These are phyloP conservation scores for Lepisosteus oculatus DNA, from an alignment of 2,113 vertebrate genomes.

Conservation along the genomic window DNA sequence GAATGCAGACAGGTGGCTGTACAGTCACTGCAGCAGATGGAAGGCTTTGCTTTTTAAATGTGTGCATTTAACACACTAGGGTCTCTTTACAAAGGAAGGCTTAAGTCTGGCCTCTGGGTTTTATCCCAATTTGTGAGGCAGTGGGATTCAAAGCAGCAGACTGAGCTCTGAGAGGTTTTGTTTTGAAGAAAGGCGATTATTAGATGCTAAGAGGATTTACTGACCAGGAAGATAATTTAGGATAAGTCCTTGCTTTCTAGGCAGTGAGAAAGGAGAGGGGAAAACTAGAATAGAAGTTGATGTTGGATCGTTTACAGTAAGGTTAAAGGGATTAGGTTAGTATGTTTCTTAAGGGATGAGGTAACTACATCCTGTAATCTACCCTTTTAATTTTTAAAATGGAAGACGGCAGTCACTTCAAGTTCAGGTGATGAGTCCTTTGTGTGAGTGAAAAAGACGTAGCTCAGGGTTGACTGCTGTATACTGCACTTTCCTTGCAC, in stretches of 20 bases:
- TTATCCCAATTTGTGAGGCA: slow-evolving; percentile 16
- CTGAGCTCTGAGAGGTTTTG: slow-evolving; percentile 26
- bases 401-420: too few relatives aligned
- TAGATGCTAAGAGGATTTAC: slow-evolving; percentile 54
- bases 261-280: slow-evolving; percentile 25
- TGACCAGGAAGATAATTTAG: slow-evolving; percentile 42
- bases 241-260: slow-evolving; percentile 33
- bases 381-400: slow-evolving; percentile 12
- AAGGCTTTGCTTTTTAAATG: too few relatives aligned
- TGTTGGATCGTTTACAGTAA: slow-evolving; percentile 37
- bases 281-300: slow-evolving; percentile 29
- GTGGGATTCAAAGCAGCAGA: slow-evolving; percentile 24
- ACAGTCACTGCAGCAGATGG: too few relatives aligned
- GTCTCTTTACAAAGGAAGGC: background rate
- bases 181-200: slow-evolving; percentile 49
- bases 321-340: slow-evolving; percentile 44
- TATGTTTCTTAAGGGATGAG: slow-evolving; percentile 22
- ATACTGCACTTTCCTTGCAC: too few relatives aligned
- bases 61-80: background rate
- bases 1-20: too few relatives aligned
- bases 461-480: too few relatives aligned
- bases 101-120: slow-evolving; percentile 9
- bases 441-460: too few relatives aligned
- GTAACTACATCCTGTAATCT: slow-evolving; percentile 17
- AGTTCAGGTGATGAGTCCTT: too few relatives aligned